These are phyloP conservation scores for Atopsyche davidsoni DNA, from an alignment of 1,140 invertebrate genomes.

Conservation along the genomic window DNA sequence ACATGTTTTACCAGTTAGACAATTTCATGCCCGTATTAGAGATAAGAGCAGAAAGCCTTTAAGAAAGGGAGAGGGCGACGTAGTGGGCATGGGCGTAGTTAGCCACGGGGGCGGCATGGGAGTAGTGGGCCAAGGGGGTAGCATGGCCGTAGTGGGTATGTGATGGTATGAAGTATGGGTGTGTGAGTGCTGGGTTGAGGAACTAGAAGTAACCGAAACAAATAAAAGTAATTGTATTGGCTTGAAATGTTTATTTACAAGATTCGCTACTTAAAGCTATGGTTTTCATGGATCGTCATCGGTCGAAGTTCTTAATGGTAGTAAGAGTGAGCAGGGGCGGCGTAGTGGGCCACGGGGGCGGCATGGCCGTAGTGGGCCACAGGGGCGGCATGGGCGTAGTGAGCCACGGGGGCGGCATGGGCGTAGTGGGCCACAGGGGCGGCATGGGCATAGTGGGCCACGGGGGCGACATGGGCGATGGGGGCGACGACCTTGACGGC, in stretches of 20 bases:
- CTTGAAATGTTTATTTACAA: no score
- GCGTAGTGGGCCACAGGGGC: conserved; percentile 30
- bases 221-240: no score
- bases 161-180: conserved; percentile 18
- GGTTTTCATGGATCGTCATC: neutral
- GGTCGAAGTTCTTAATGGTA: conserved; percentile 6
- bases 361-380: conserved; percentile 18
- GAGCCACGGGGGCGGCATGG: conserved; percentile 13
- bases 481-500: conserved; percentile 36
- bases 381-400: conserved; percentile 14
- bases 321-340: conserved; percentile 18
- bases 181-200: conserved; percentile 36
- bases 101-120: conserved; percentile 28
- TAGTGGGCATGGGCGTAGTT: conserved; percentile 33
- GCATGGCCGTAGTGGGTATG: conserved; percentile 17
- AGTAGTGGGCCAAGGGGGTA: conserved; percentile 32
- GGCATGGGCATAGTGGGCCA: conserved; percentile 31
- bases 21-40: conserved; percentile 14
- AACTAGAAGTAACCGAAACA: no score
- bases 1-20: neutral
- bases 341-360: conserved; percentile 30
- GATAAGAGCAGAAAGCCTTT: conserved; percentile 8
- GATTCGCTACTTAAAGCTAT: conserved; percentile 3
- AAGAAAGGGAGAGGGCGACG: conserved; percentile 29
- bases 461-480: conserved; percentile 28